phyloP scores from a whole-genome alignment of 2,797 vertebrate genomes.

The Distichodus sexfasciatus region DNA sequence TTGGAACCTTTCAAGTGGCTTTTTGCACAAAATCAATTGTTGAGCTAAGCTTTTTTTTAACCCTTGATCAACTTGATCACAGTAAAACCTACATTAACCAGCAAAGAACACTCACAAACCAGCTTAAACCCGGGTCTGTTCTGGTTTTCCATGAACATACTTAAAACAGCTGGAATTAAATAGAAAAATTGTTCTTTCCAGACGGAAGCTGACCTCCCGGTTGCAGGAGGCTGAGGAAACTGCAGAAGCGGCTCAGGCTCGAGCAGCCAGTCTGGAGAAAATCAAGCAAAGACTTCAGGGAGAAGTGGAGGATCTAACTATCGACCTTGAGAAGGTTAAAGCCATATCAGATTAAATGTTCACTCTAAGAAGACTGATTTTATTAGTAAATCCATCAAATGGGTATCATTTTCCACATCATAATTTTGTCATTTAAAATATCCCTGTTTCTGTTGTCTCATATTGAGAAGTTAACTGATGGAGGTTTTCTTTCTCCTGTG shows the following conservation, averaged over 20 bases:
- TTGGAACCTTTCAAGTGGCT: too few species aligned
- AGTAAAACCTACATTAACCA: too few species aligned
- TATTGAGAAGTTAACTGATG: neutral
- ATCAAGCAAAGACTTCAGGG: slow-evolving; percentile 75
- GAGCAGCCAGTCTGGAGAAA: slow-evolving; percentile 69
- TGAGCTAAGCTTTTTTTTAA: too few species aligned
- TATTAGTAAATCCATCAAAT: neutral
- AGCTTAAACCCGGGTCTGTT: too few species aligned
- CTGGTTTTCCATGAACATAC: too few species aligned
- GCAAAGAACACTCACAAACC: too few species aligned
- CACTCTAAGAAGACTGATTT: neutral
- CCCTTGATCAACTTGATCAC: too few species aligned
- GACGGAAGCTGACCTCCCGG: slow-evolving; percentile 67
- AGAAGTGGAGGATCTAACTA: slow-evolving; percentile 72
- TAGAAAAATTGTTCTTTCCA: slow-evolving; percentile 27
- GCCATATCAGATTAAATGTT: neutral
- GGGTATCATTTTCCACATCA: neutral
- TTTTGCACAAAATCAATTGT: too few species aligned
- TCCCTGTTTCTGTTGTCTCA: neutral
- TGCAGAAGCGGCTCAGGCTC: slow-evolving; percentile 64
- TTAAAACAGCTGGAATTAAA: neutral
- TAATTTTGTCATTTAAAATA: neutral
- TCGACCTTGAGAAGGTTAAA: slow-evolving; percentile 70
- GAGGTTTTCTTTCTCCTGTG: slow-evolving; percentile 6
- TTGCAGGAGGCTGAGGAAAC: slow-evolving; percentile 74